Evolutionary conservation across 2,888 invertebrate genomes (phyloP), one percentile per base, ranked within the genome.

Genomic region (Spilarctia lutea): DNA sequence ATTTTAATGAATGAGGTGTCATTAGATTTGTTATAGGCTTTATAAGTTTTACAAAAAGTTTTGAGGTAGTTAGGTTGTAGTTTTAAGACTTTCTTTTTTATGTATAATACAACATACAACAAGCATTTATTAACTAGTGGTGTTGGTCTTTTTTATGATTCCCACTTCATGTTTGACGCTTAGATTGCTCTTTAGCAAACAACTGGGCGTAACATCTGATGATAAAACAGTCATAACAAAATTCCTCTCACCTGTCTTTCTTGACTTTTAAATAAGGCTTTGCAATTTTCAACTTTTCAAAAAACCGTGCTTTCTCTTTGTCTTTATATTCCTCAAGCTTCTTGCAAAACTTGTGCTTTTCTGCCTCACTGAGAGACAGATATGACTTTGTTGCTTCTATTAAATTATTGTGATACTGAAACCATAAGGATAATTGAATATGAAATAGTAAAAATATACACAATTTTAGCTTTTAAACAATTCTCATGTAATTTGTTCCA

Each of bases 381-480:
- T 94, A 95, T 66, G 93, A 91, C 79, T 91, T 90, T 16, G 87
- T 88, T 77, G 93, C 94, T 85, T 92, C 91, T 66, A 81, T 67
- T 66, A 89, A 71, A 66, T 81, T 78, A 48, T 73, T 80, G 39
- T 80, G 80, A 79, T 85, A 81, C 92, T 92, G 81, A 56, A 90
- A 87, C 4, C 30, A 65, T 65, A 65, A 13, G 10, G 30, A 73
- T 10, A 56, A 56, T 56, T n/a, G 52, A 56, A 56, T 52, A n/a
- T 8, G 10, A 68, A 33, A 30, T 30, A 39, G 16, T 42, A 60
- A 65, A 71, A 11, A 39, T 39, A 70, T 16, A 1, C 39, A 65
- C 4, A 35, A 18, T 27, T 11, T 45, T 18, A 13, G 27, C 20
- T 45, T 63, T 30, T 2, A 63, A 63, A 16, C 2, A 56, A 27